Evolutionary conservation across 2,113 vertebrate genomes (phyloP).

Genomic region (Pseudorhombus dupliciocellatus): DNA sequence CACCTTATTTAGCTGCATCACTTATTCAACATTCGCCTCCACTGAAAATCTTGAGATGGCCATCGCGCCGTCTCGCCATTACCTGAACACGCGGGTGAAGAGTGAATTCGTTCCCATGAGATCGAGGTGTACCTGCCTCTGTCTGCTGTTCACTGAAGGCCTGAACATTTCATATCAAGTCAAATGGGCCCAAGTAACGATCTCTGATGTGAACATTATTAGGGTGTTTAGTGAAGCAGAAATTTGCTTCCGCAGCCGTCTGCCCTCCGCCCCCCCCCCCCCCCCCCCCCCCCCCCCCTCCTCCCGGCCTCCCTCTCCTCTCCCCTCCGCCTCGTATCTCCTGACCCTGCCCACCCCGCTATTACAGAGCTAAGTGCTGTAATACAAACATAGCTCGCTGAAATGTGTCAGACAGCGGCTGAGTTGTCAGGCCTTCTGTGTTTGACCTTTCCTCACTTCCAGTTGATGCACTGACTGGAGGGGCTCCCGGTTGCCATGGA

Average conservation of each 20-base stretch:
- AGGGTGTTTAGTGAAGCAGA: constrained; percentile 77
- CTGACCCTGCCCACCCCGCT: constrained; percentile 70
- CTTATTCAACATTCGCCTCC: not conserved
- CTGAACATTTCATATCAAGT: constrained; percentile 62
- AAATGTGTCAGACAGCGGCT: constrained; percentile 78
- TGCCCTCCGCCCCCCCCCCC: not conserved
- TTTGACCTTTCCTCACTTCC: constrained; percentile 80
- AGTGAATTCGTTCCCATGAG: not conserved
- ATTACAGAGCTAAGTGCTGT: constrained; percentile 80
- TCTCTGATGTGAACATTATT: constrained; percentile 78
- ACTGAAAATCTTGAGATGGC: not conserved
- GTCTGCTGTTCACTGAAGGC: constrained; percentile 34
- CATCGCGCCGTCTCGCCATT: not conserved
- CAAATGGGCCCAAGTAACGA: constrained; percentile 66
- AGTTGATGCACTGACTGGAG: constrained; percentile 76
- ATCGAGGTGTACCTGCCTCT: not conserved
- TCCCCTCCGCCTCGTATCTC: constrained; percentile 2
- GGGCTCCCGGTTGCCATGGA: constrained; percentile 77
- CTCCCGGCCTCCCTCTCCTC: not conserved
- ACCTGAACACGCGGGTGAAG: not conserved
- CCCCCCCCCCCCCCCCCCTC: not conserved
- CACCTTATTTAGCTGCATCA: not conserved
- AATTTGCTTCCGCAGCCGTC: constrained; percentile 59
- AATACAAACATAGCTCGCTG: constrained; percentile 78
- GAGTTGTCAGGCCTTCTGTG: constrained; percentile 77